Conservation (phyloP, 2,888 invertebrate species). For the Nectonema munidae region DNA sequence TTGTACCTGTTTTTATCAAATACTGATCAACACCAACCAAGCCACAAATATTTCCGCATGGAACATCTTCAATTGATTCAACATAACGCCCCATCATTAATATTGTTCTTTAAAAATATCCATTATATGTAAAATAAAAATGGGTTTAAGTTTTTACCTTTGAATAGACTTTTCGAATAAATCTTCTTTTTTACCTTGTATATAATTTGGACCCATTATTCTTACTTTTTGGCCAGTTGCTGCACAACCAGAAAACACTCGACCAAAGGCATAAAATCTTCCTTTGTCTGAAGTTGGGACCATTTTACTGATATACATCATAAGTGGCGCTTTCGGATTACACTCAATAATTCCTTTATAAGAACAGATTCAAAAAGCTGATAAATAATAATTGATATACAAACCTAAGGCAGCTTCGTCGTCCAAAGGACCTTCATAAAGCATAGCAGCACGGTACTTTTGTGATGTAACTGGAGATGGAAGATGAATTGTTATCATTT, state of each 20-base stretch:
- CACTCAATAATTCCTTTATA: conserved; percentile 35
- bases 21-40: conserved; percentile 98
- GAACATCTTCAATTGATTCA: conserved; percentile 96
- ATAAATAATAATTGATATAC: conserved; percentile 14
- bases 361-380: not conserved
- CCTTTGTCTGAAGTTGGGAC: conserved; percentile 98
- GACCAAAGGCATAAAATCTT: conserved; percentile 97
- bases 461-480: conserved; percentile 95
- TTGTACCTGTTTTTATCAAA: conserved; percentile 93
- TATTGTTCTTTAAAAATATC: conserved; percentile 38
- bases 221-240: conserved; percentile 35
- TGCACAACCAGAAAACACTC: conserved; percentile 67
- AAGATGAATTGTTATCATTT: conserved; percentile 98
- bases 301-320: conserved; percentile 99
- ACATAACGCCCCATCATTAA: conserved; percentile 99
- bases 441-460: conserved; percentile 93
- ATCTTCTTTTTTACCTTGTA: conserved; percentile 93
- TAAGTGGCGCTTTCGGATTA: conserved; percentile 75
- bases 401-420: conserved; percentile 68
- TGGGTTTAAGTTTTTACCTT: conserved; percentile 25
- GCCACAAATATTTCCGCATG: conserved; percentile 96
- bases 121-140: not conserved
- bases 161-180: conserved; percentile 93
- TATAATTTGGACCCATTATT: conserved; percentile 95
- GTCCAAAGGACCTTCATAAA: conserved; percentile 89